Base-by-base conservation (phyloP, 2,888 invertebrate genomes). In the Chrysolina oricalcia region DNA sequence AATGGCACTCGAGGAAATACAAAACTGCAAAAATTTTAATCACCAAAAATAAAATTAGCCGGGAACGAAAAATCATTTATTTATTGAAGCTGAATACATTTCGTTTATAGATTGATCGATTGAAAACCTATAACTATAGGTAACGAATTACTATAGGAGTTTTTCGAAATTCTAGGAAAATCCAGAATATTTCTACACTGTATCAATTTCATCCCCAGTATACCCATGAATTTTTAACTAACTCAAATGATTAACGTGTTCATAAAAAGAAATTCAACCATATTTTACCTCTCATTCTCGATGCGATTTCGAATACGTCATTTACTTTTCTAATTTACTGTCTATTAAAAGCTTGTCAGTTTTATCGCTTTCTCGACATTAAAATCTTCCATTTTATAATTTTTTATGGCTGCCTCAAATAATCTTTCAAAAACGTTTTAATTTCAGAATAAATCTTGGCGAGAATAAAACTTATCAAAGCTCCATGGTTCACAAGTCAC, bases 401-500 rank as follows among this genome's bases (percentile, higher is more conserved):
- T n/a, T 71, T 77, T 75, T 71, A 78, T 59, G 64, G 67, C 56
- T 50, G 19, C 40, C 21, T 35, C 53, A 50, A 21, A 48, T 50
- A 23, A 17, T 48, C 50, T 53, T 23, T 21, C 13, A 8, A 53
- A 68, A 53, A 19, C 46, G 67, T 46, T 62, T 73, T 75, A 65
- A 63, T 73, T 78, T 75, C 73, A 75, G 76, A 21, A 76, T 81
- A 80, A 81, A 80, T 82, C 78, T 78, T 73, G 43, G 35, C 27
- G 53, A 35, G 53, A 35, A 53, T n/a, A 10, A 21, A 69, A 76
- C 50, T 81, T 82, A 70, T 72, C 69, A 8, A 69, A 53, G 71
- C 68, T 83, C 82, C 83, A 85, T 83, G 86, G 85, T 86, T 85
- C 85, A 85, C 81, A 81, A 83, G 85, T 85, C 85, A 85, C 78